A percentile compares a stretch with the other conserved stretches of the same genome.
These are phyloP conservation scores for Acipenser ruthenus DNA, from an alignment of 2,797 vertebrate genomes.

Conservation along the genomic window DNA sequence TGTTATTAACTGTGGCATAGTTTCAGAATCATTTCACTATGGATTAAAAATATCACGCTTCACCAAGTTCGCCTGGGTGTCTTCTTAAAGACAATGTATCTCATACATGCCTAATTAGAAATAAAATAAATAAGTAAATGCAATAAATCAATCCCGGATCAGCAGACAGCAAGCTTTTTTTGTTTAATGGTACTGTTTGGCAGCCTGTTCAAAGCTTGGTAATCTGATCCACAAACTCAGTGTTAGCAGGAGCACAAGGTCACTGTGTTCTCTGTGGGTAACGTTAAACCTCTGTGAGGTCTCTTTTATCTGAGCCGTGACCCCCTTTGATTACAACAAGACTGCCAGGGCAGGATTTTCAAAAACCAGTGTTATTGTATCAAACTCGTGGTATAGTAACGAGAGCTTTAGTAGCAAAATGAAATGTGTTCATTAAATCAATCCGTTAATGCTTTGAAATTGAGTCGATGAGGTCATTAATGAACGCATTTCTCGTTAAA, in stretches of 20 bases:
- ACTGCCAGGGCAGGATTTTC: not conserved
- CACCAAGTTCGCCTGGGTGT: not conserved
- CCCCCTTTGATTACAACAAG: slow-evolving; percentile 6
- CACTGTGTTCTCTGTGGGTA: slow-evolving; percentile 4
- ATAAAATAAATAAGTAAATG: not conserved
- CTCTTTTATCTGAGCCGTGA: slow-evolving; percentile 6
- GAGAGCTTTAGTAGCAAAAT: slow-evolving; percentile 5
- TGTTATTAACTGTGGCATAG: too few species aligned
- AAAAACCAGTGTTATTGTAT: not conserved
- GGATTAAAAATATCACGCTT: not conserved
- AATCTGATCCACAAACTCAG: slow-evolving; percentile 14
- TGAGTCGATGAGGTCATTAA: too few species aligned
- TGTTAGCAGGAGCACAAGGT: slow-evolving; percentile 12
- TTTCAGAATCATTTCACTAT: not conserved
- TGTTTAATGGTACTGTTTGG: slow-evolving; percentile 3
- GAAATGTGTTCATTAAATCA: too few species aligned
- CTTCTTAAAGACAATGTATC: not conserved
- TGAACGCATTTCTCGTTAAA: too few species aligned
- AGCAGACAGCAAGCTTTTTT: slow-evolving; percentile 1
- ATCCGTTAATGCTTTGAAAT: too few species aligned
- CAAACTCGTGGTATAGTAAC: not conserved
- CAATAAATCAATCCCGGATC: not conserved
- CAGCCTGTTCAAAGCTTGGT: slow-evolving; percentile 3
- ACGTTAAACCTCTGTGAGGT: slow-evolving; percentile 14
- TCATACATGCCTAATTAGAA: not conserved